phyloP scores from a whole-genome alignment of 2,113 vertebrate species.

The Mionectes macconnelli region DNA sequence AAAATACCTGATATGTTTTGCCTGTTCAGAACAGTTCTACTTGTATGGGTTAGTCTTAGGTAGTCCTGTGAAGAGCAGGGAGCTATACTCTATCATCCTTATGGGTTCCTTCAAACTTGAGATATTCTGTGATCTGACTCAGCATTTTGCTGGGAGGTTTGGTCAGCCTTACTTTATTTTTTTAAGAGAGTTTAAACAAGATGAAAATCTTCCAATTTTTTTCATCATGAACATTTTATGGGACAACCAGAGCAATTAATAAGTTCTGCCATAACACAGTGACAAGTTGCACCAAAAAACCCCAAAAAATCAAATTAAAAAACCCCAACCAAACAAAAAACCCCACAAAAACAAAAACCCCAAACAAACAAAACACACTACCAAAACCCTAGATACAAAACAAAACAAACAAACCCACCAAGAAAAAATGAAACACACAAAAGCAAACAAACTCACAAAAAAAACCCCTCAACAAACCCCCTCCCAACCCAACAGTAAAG shows the following conservation, averaged over 20 bases:
- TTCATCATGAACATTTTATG: neutral
- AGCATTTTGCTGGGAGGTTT: neutral
- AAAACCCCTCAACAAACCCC: too few relatives aligned
- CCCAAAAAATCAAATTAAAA: neutral
- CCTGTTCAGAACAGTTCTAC: neutral
- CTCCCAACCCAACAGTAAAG: neutral
- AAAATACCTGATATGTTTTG: neutral
- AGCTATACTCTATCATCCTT: neutral
- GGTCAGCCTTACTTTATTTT: neutral
- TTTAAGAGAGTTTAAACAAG: neutral
- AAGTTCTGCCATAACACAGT: neutral
- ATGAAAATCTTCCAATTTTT: neutral
- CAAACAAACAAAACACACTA: neutral
- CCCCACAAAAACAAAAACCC: neutral
- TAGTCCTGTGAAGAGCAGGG: neutral
- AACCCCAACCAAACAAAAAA: too few relatives aligned
- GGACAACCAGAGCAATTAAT: neutral
- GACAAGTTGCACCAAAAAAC: neutral
- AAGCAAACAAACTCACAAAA: too few relatives aligned
- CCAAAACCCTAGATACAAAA: too few relatives aligned
- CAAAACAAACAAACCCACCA: rapidly evolving
- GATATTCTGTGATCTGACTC: neutral
- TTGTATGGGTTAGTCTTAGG: neutral
- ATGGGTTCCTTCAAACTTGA: neutral
- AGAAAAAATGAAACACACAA: too few relatives aligned